Conservation (phyloP, 2,888 invertebrate species). For the Ectemnius lituratus region DNA sequence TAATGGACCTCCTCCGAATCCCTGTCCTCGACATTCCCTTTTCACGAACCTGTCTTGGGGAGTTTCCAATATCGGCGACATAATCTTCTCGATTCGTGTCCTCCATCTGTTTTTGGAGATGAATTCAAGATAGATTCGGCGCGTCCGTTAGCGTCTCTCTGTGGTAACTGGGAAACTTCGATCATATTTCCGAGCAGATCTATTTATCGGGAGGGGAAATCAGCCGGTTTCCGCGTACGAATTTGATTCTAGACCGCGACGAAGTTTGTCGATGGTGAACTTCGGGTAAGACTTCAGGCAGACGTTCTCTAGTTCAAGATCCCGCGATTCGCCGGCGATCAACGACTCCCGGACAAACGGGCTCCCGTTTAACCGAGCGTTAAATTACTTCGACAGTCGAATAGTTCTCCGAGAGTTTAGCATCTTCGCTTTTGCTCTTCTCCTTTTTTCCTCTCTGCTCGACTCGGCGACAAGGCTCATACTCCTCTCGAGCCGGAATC, state of each 20-base stretch:
- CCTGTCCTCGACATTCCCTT: conserved; percentile 13
- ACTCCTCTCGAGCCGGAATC: neutral
- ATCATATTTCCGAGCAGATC: conserved; percentile 4
- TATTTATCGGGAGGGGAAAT: conserved; percentile 12
- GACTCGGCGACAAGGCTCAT: conserved; percentile 3
- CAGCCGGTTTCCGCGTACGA: conserved; percentile 13
- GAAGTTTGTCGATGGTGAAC: neutral
- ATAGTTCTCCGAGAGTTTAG: conserved; percentile 48
- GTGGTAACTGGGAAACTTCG: conserved; percentile 2
- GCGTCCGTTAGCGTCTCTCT: neutral
- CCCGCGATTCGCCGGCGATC: conserved; percentile 11
- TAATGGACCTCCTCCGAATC: neutral
- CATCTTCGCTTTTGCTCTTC: conserved; percentile 45
- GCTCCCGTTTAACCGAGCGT: conserved; percentile 49
- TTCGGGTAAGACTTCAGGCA: conserved; percentile 3
- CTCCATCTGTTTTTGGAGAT: conserved; percentile 1
- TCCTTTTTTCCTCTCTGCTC: conserved; percentile 43
- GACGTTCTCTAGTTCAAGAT: neutral
- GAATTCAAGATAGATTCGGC: neutral
- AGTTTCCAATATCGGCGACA: no score
- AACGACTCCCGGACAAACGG: conserved; percentile 41
- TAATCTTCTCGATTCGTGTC: no score
- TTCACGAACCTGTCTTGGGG: neutral
- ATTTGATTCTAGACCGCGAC: neutral
- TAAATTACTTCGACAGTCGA: conserved; percentile 56